Evolutionary conservation across 53 echinoderm and acorn worm species (phyloP).

Genomic region (Mesocentrotus franciscanus): DNA sequence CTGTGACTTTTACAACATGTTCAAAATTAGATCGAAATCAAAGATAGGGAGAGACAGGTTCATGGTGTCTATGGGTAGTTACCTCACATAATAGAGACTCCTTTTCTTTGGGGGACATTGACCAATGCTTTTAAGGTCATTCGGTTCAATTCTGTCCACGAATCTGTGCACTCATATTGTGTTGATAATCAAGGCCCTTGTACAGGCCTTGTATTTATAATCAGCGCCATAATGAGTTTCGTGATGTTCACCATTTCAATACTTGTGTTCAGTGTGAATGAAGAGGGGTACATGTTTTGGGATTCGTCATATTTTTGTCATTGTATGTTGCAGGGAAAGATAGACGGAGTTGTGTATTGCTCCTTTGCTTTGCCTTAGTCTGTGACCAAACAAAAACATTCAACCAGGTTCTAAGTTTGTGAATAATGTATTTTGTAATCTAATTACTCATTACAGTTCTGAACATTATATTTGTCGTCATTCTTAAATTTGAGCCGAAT

Average conservation of each 20-base stretch:
- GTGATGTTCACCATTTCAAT: not conserved
- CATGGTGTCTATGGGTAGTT: not conserved
- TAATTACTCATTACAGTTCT: not conserved
- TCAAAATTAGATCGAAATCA: conserved; percentile 30
- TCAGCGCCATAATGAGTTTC: no score
- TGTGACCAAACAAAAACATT: no score
- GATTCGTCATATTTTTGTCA: not conserved
- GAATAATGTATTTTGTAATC: not conserved
- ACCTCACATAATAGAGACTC: not conserved
- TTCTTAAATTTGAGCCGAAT: not conserved
- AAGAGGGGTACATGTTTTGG: no score
- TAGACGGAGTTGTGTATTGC: not conserved
- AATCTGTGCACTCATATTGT: not conserved
- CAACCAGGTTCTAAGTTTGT: not conserved
- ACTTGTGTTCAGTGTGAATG: not conserved
- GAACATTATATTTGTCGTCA: not conserved
- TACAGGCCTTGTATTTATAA: no score
- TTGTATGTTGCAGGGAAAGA: not conserved
- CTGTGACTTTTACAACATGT: not conserved
- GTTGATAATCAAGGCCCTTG: no score
- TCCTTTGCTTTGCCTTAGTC: not conserved
- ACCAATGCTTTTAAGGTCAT: not conserved
- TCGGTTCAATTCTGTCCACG: not conserved
- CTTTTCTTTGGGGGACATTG: not conserved
- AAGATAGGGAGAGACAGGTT: not conserved